phyloP scores from a whole-genome alignment of 2,888 invertebrate species.

The Drosophila mettleri region DNA sequence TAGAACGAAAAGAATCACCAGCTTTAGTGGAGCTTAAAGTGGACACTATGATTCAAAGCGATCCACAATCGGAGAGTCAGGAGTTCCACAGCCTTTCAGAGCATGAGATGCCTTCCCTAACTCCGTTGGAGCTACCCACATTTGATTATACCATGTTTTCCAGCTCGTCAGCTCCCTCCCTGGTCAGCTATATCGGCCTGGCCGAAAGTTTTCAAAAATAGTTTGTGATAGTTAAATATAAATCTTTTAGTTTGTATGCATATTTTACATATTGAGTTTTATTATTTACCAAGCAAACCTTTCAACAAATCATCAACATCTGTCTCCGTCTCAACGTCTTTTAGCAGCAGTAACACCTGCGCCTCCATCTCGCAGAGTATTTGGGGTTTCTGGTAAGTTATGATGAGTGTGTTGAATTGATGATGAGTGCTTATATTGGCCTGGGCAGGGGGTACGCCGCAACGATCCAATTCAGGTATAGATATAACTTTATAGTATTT shows the following conservation, averaged over 20 bases:
- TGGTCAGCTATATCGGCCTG: conserved; percentile 62
- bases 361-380: conserved; percentile 90
- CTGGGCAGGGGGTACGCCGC: conserved; percentile 88
- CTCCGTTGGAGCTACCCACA: conserved; percentile 82
- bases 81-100: conserved; percentile 40
- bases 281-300: conserved; percentile 82
- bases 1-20: conserved; percentile 28
- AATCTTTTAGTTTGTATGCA: conserved; percentile 8
- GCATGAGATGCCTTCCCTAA: conserved; percentile 78
- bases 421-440: conserved; percentile 89
- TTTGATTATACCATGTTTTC: conserved; percentile 79
- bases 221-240: conserved; percentile 26
- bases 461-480: conserved; percentile 90
- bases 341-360: conserved; percentile 83
- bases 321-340: conserved; percentile 84
- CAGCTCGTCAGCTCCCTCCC: conserved; percentile 67
- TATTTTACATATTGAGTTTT: conserved; percentile 41
- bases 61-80: conserved; percentile 38
- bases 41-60: conserved; percentile 47
- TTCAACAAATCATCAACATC: conserved; percentile 83
- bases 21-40: conserved; percentile 48
- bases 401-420: conserved; percentile 91
- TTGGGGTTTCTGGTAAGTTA: conserved; percentile 91
- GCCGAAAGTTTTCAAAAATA: conserved; percentile 71
- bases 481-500: conserved; percentile 91